phyloP scores from a whole-genome alignment of 2,113 vertebrate species.

The Psittacus erithacus region DNA sequence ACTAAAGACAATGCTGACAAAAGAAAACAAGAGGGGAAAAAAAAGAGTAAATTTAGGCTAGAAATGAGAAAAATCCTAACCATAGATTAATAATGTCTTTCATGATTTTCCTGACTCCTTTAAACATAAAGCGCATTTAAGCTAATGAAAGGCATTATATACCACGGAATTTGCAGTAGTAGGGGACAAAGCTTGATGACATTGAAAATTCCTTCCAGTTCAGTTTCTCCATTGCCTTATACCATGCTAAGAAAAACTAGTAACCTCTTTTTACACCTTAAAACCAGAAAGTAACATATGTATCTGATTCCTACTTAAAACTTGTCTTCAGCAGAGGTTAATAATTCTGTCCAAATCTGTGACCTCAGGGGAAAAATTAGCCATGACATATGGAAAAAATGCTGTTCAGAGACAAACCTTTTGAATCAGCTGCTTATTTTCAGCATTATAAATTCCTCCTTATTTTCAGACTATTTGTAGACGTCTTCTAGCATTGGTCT shows the following conservation, averaged over 20 bases:
- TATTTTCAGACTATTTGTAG: slow-evolving; percentile 53
- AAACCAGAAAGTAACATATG: background rate
- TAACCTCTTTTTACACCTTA: background rate
- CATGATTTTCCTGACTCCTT: background rate
- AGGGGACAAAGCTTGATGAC: background rate
- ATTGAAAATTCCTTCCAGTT: background rate
- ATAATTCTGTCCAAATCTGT: background rate
- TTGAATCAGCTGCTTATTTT: background rate
- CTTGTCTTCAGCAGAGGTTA: background rate
- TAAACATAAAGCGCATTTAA: background rate
- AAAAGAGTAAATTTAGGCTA: background rate
- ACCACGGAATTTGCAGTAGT: background rate
- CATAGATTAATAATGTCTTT: background rate
- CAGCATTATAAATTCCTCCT: slow-evolving; percentile 12
- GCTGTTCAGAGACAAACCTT: background rate
- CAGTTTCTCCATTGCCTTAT: background rate
- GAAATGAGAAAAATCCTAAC: background rate
- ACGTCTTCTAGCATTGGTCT: background rate
- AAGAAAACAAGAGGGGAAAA: background rate
- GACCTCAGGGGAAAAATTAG: background rate
- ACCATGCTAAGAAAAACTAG: background rate
- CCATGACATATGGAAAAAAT: background rate
- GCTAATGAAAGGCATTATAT: background rate
- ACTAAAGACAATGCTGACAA: background rate
- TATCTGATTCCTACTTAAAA: slow-evolving; percentile 7